Evolutionary conservation across 2,888 invertebrate species (phyloP), one percentile per base, ranked within the genome.

Genomic region (Shargacucullia verbasci): DNA sequence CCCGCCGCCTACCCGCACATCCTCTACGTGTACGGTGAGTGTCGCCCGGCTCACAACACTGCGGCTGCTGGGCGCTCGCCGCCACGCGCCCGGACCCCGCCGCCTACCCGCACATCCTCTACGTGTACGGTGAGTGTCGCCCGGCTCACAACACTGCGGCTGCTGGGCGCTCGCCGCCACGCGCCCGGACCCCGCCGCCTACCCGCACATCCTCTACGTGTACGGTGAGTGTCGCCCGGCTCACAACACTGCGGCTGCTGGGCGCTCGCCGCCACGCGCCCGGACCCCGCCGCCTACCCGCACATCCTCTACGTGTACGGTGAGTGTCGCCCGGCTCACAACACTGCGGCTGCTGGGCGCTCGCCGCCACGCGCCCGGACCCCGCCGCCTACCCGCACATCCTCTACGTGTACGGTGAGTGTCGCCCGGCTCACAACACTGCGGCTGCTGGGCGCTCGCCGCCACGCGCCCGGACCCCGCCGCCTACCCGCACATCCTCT

Each of bases 101-200:
- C 41, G 81, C 83, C 59, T 86, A 86, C 80, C 84, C 89, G 71
- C 82, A 77, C 56, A 48, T 89, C 33, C 78, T 89, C 25, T 80
- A 82, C 66, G 78, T 62, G 11, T 83, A 83, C 70, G 89, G 88
- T 84, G 55, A 71, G 77, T 20, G 20, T 20, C 20, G 20, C 20
- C 20, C 20, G 2, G 20, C 20, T 20, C 20, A 20, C 20, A 20
- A 2, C 20, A 20, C 20, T 20, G 20, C 20, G 20, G 20, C 20
- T 20, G 2, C 20, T 20, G 20, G 20, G 20, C 20, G n/a, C n/a
- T n/a, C n/a, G n/a, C n/a, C n/a, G n/a, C 71, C 52, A 69, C 79
- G 60, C 73, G 69, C 63, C 80, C 43, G 1, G 8, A 10, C 0
- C 79, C 81, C 59, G 50, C 12, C 41, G 81, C 83, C 59, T 86